Conservation (phyloP, 2,113 vertebrate genomes). For the Actinemys pallida region DNA sequence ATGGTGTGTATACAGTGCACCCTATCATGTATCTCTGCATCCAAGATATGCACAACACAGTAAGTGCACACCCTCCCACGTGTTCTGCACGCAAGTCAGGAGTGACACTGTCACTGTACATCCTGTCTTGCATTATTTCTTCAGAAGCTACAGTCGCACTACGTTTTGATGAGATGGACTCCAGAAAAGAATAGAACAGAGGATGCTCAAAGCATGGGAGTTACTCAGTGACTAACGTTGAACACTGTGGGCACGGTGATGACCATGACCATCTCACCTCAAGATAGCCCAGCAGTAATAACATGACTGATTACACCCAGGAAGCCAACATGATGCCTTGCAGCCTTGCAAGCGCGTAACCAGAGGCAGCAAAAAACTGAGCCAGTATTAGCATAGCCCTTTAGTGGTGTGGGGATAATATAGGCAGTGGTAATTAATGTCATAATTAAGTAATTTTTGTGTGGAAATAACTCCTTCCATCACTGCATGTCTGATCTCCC, state of each 20-base stretch:
- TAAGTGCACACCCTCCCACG: not conserved
- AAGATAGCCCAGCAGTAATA: conserved; percentile 10
- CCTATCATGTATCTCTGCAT: not conserved
- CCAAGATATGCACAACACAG: not conserved
- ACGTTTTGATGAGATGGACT: not conserved
- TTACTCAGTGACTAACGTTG: not conserved
- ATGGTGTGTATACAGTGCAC: not conserved
- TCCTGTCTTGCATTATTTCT: not conserved
- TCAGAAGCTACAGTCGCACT: not conserved
- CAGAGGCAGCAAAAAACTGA: not conserved
- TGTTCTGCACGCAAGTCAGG: not conserved
- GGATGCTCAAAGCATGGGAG: not conserved
- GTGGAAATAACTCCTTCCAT: not conserved
- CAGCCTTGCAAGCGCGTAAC: not conserved
- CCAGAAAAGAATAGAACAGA: not conserved
- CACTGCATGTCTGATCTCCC: not conserved
- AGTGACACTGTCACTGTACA: not conserved
- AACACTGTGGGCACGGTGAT: not conserved
- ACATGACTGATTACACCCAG: not conserved
- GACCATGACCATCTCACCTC: not conserved
- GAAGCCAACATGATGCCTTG: not conserved
- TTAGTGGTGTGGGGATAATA: not conserved
- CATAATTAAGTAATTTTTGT: not conserved
- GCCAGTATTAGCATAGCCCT: not conserved
- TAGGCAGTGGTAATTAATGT: not conserved